Base-by-base conservation (phyloP, 1,140 invertebrate species). In the Drosophila tsacasi region DNA sequence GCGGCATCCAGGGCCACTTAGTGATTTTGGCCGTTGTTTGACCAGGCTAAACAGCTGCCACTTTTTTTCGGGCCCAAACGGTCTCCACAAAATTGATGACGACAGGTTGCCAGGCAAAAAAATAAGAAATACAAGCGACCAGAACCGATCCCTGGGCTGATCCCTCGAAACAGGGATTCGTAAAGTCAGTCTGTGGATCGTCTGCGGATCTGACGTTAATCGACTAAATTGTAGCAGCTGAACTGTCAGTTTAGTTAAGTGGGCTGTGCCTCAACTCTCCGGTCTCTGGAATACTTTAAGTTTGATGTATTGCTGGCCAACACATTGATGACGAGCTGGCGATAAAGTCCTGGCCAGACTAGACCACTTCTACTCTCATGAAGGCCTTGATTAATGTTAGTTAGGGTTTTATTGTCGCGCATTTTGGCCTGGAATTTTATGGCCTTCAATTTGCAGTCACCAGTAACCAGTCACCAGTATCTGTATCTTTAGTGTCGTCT, bases 161-260 rank as follows among this genome's bases (percentile, higher is more conserved):
- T 79, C 75, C 65, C 46, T 58, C 5, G 23, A 44, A 52, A 72
- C 68, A 63, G 35, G 57, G 60, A 65, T 69, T 50, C 60, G 10
- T 39, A 30, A 62, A 54, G 58, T 50, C 59, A 13, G 74, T 32
- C 50, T 46, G 54, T 25, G 64, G 23, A 65, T 79, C 59, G 47
- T 66, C 74, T 74, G 77, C 49, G 49, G 60, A 55, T 79, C 65
- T 92, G 90, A 92, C 85, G 81, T 86, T 92, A 92, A 92, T 92
- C 83, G 90, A 83, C 72, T 76, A 84, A 92, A 92, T 92, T 90
- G 90, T 74, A 83, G 91, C 90, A 92, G 90, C 90, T 92, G 90
- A 82, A 74, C 81, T 83, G 83, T 86, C 87, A 87, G 72, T 92
- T 90, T 75, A 76, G 75, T 83, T 87, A 85, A 92, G 77, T 86